Evolutionary conservation across 2,113 vertebrate species (phyloP).

Genomic region (Oxygymnocypris stewartii): DNA sequence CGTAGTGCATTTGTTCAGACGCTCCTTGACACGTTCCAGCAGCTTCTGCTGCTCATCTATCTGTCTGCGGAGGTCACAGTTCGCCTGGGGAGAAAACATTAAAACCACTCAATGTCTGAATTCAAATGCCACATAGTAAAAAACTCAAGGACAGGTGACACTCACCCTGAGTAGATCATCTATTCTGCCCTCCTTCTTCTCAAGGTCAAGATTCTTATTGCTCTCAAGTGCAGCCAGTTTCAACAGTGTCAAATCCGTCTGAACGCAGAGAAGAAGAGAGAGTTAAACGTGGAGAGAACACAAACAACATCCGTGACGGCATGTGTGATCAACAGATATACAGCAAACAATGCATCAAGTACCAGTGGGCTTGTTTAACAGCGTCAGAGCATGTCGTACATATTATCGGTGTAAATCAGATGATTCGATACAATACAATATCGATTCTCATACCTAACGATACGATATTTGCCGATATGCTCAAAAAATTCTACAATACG

Average conservation of each 20-base stretch:
- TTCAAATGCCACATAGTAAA: not conserved
- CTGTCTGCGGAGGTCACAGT: slow-evolving; percentile 98
- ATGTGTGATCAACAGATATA: not conserved
- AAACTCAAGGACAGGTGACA: not conserved
- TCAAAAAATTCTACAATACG: no score
- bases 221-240: slow-evolving; percentile 98
- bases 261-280: slow-evolving; percentile 38
- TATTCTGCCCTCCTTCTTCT: slow-evolving; percentile 99
- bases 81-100: slow-evolving; percentile 78
- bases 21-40: slow-evolving; percentile 98
- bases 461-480: no score
- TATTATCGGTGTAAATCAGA: no score
- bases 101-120: not conserved
- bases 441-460: no score
- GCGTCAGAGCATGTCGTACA: not conserved
- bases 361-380: not conserved
- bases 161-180: slow-evolving; percentile 98
- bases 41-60: slow-evolving; percentile 99
- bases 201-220: slow-evolving; percentile 98
- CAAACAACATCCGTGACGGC: not conserved
- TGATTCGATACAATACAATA: no score
- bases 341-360: not conserved
- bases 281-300: slow-evolving; percentile 52
- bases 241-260: slow-evolving; percentile 98
- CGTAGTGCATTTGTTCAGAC: slow-evolving; percentile 98